phyloP scores from a whole-genome alignment of 1,140 invertebrate species.

The Sycophaga agraensis region DNA sequence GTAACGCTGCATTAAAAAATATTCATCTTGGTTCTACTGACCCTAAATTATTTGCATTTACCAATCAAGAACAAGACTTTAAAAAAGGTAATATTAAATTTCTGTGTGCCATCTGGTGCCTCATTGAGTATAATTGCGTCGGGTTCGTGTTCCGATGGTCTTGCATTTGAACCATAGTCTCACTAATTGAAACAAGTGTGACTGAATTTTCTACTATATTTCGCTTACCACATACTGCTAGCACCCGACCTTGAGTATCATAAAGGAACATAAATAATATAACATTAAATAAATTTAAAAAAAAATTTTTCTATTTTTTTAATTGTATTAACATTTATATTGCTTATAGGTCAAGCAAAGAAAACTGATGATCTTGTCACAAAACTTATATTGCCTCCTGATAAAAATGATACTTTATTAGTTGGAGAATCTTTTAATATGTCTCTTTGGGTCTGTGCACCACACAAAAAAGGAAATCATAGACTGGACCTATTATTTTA shows the following conservation, averaged over 20 bases:
- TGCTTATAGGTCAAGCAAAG: constrained; percentile 51
- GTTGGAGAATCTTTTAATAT: constrained; percentile 62
- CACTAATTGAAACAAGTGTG: too few species aligned
- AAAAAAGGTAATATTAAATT: constrained; percentile 42
- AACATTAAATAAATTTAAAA: constrained; percentile 27
- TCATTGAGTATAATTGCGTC: too few species aligned
- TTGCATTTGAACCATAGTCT: too few species aligned
- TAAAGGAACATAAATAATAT: too few species aligned
- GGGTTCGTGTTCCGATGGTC: too few species aligned
- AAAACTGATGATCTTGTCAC: constrained; percentile 59
- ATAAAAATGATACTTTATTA: constrained; percentile 51
- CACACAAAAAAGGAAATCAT: constrained; percentile 65
- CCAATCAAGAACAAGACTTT: constrained; percentile 48
- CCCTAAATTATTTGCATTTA: constrained; percentile 68
- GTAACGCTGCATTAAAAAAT: constrained; percentile 66
- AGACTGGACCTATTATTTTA: constrained; percentile 72
- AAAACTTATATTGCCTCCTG: constrained; percentile 50
- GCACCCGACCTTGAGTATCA: too few species aligned
- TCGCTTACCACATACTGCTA: too few species aligned
- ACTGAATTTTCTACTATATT: too few species aligned
- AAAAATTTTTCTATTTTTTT: too few species aligned
- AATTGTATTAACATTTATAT: neutral
- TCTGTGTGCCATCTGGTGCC: too few species aligned
- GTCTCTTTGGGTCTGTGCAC: constrained; percentile 70
- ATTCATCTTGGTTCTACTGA: constrained; percentile 69